Percentiles rank a stretch among this genome's conserved stretches.
These are phyloP conservation scores for Oncorhynchus tshawytscha DNA, from an alignment of 2,113 vertebrate genomes.

Conservation along the genomic window DNA sequence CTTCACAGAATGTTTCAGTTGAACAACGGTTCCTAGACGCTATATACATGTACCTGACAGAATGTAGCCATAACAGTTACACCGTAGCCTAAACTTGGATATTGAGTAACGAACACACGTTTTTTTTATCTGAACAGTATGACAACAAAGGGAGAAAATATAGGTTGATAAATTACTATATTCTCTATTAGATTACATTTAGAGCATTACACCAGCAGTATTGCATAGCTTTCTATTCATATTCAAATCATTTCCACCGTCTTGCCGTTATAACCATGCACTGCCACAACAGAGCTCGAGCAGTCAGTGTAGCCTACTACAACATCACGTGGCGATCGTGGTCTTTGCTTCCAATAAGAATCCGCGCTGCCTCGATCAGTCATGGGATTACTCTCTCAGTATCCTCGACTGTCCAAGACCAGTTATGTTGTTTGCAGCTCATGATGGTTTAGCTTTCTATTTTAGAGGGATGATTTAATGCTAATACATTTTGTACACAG, in stretches of 20 bases:
- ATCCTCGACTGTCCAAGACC: background rate
- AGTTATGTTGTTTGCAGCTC: background rate
- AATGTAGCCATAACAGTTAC: background rate
- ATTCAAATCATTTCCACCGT: background rate
- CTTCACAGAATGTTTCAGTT: conserved; percentile 37
- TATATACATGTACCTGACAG: background rate
- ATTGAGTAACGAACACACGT: background rate
- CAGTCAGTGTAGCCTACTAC: conserved; percentile 49
- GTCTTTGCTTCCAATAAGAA: conserved; percentile 68
- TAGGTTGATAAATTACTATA: background rate
- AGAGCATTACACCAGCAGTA: background rate
- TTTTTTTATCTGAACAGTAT: background rate
- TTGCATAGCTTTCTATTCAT: background rate
- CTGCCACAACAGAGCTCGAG: conserved; percentile 36
- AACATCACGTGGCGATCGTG: conserved; percentile 32
- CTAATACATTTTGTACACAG: background rate
- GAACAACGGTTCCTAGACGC: background rate
- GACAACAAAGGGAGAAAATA: background rate
- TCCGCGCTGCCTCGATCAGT: background rate
- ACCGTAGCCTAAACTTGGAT: background rate
- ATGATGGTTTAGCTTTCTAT: background rate
- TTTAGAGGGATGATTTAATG: background rate
- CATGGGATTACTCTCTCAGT: background rate
- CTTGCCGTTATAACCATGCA: conserved; percentile 31
- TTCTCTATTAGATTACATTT: background rate